Base-by-base conservation (phyloP, 35 echinoderm and acorn worm genomes). In the Apostichopus parvimensis region DNA sequence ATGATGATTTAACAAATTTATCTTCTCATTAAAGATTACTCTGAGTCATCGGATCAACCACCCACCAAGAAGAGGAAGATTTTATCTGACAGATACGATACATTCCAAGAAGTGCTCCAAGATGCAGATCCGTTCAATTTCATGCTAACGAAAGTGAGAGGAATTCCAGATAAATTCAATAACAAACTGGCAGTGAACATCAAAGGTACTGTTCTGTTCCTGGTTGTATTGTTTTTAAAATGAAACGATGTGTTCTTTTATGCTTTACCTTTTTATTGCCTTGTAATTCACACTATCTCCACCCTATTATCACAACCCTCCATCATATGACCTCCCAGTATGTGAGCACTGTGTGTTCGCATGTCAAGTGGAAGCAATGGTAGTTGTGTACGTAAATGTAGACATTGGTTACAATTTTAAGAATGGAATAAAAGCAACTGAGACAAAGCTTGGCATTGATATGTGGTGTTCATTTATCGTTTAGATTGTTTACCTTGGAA, bases 171-270 rank as follows among this genome's bases (percentile, higher is more conserved):
- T 12, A 77, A 92, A 88, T 94, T 89, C 77, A 98, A 98, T 75
- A 94, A 93, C 78, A 68, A 79, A 17, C 80, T 85, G 77, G 94
- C 96, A 78, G 96, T 98, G 8, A 88, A 98, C 78, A 98, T 98
- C 18, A 88, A 73, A 90, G 96, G 96, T 98, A 80, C 58, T 61
- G 58, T 12, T 9, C 12, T 61, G 7, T 61, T 61, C 58, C 7
- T 9, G 58, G 7, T 61, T 61, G 58, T 61, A 61, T 9, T 9
- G 12, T 61, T 28, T 28, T 28, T 28, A 28, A 28, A 28, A 28
- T 28, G 26, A 28, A 28, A 28, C 26, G 26, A 28, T 28, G 26
- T 28, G 26, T 28, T 28, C 58, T 12, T 61, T 61, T 45, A 45
- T 45, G 34, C 58, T 61, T 12, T 12, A 6, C 58, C 58, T 61